Base-by-base conservation (phyloP, 2,797 vertebrate species). In the Jordanella pulchra region DNA sequence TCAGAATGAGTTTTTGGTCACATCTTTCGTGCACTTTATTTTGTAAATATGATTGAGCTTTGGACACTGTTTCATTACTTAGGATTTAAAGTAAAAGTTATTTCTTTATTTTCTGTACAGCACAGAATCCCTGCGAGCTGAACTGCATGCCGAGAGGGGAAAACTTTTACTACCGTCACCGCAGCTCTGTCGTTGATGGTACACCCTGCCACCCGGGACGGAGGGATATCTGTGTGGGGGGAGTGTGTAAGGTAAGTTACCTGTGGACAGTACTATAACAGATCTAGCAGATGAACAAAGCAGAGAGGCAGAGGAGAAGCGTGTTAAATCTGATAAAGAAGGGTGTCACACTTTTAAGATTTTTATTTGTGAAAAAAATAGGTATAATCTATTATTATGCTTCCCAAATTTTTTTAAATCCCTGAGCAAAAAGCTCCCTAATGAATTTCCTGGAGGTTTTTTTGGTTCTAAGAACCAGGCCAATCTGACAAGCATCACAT, bases 71-170 rank as follows among this genome's bases (percentile, higher is more conserved):
- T 63, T 32, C 21, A 39, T 27, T 48, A 28, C 48, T 32, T 48
- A 65, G 28, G 27, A 7, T 25, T 7, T 63, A 39, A 74, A 25
- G 27, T 30, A 0, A 51, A 54, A 56, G 17, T 48, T 0, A 1
- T 73, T 0, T 73, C 45, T 55, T 21, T 0, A n/a, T 51, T n/a
- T 4, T 50, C 15, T 13, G 27, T 5, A 63, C 81, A 99, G 98
- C 95, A 0, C 95, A 96, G 55, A 97, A 96, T 88, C 96, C 96
- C 56, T 99, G 98, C 82, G 97, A 98, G 88, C 91, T 99, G 88
- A 98, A 97, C 95, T 99, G 98, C 89, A 98, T 98, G 76, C 98
- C 98, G 23, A 96, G 94, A 83, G 98, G 97, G 82, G 97, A 99
- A 82, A 99, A 96, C 91, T 99, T 99, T 80, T 99, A 94, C 92